phyloP scores from a whole-genome alignment of 2,113 vertebrate genomes.

The Sapayoa aenigma region DNA sequence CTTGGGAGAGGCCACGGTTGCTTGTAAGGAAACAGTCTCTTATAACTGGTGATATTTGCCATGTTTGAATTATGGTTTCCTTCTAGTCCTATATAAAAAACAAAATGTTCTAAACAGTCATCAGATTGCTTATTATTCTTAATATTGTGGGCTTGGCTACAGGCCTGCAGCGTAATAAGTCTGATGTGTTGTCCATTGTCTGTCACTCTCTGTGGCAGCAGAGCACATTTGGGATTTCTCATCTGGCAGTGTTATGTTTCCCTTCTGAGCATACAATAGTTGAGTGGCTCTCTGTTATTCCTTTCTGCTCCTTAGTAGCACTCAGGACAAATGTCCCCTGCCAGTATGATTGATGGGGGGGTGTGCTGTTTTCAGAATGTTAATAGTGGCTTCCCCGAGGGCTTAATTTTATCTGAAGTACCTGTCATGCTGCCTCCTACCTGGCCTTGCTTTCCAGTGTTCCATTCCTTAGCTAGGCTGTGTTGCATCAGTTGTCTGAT shows the following conservation, averaged over 20 bases:
- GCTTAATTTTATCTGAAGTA: neutral
- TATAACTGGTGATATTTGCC: neutral
- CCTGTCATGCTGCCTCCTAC: neutral
- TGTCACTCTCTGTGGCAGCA: neutral
- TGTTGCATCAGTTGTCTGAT: neutral
- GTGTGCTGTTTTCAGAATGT: neutral
- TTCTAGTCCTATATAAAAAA: conserved; percentile 5
- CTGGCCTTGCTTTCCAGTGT: neutral
- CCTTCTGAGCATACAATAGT: neutral
- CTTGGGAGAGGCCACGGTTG: neutral
- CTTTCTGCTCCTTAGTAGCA: neutral
- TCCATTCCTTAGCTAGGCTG: neutral
- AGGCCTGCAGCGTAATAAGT: neutral
- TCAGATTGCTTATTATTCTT: conserved; percentile 2
- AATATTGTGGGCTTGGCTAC: neutral
- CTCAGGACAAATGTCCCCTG: neutral
- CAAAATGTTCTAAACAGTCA: neutral
- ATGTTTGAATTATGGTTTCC: neutral
- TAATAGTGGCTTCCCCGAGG: neutral
- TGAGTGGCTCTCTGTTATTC: neutral
- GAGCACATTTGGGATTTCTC: neutral
- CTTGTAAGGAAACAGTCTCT: neutral
- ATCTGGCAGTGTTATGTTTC: neutral
- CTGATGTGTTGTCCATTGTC: neutral
- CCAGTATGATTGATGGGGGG: neutral